Evolutionary conservation across 2,888 invertebrate genomes (phyloP), one percentile per base, ranked within the genome.

Genomic region (Agrotis exclamationis): DNA sequence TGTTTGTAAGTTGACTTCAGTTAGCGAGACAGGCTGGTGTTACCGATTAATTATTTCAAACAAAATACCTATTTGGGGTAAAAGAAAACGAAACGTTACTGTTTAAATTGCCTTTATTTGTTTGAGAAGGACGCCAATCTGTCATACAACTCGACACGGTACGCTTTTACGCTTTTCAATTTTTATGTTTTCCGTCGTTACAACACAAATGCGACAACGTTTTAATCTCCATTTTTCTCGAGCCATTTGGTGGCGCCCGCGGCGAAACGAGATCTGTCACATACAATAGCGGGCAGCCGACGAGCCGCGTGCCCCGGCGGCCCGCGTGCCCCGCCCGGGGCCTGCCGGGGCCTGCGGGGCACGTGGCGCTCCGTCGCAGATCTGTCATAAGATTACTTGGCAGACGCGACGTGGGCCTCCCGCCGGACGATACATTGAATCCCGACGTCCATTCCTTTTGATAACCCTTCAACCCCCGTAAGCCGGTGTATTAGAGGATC

Each of bases 191-290:
- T 64, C 39, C 24, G 64, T 53, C 11, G 58, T 44, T 53, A 74
- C 56, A 68, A 50, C 60, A 67, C 62, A 73, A 83, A 77, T 65
- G 68, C 66, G 33, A 69, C 56, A 71, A 63, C 70, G 58, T 77
- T 79, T 77, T 76, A 83, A 80, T 83, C 78, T 70, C 71, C 59
- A 80, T 83, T 83, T 76, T 79, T 70, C 67, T 76, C 72, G 74
- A 64, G 58, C 70, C 80, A 82, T 76, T 84, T 68, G 50, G 70
- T 73, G 63, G 67, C 57, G 70, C 72, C 67, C 63, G 73, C 71
- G 73, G 76, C 56, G 47, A 63, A 75, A 82, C 70, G 72, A 78
- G 74, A 78, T 59, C 82, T 85, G 85, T 84, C 80, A 84, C 76
- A 76, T 65, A 79, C 80, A 79, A 74, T 74, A 70, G 58, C 51